Evolutionary conservation across 2,797 vertebrate genomes (phyloP).

Genomic region (Anabas testudineus): DNA sequence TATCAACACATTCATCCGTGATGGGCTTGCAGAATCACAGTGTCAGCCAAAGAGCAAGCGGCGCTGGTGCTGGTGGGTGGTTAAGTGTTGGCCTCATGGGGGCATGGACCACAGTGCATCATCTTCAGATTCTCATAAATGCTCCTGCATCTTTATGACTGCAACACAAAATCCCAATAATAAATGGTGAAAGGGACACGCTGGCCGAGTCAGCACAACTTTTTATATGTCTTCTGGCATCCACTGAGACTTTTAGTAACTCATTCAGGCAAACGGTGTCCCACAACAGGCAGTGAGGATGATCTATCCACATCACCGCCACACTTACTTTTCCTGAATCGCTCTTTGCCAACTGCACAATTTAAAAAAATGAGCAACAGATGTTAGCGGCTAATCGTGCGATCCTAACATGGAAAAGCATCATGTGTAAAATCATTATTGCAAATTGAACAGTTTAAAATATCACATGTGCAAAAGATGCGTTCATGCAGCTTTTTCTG

Average conservation of each 20-base stretch:
- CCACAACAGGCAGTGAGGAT: slow-evolving; percentile 8
- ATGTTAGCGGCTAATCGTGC: neutral
- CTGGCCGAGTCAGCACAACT: slow-evolving; percentile 43
- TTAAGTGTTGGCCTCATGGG: slow-evolving; percentile 47
- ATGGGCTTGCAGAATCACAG: slow-evolving; percentile 39
- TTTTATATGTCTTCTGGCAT: slow-evolving; percentile 29
- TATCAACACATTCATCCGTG: slow-evolving; percentile 24
- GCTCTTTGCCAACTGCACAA: neutral
- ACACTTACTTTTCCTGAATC: neutral
- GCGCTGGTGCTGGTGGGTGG: slow-evolving; percentile 32
- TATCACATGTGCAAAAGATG: neutral
- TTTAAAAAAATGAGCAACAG: slow-evolving; percentile 5
- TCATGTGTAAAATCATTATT: neutral
- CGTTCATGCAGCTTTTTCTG: neutral
- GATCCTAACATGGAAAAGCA: neutral
- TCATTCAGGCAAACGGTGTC: slow-evolving; percentile 10
- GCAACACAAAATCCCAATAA: slow-evolving; percentile 33
- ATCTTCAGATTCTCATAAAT: slow-evolving; percentile 53
- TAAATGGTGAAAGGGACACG: slow-evolving; percentile 29
- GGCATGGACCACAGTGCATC: slow-evolving; percentile 38
- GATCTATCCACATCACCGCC: slow-evolving; percentile 1
- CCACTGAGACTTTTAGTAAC: slow-evolving; percentile 14
- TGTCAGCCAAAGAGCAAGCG: slow-evolving; percentile 40
- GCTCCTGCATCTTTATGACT: slow-evolving; percentile 49
- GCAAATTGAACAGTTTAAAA: neutral